Evolutionary conservation across 2,113 vertebrate species (phyloP).

Genomic region (Oenanthe oenanthe): DNA sequence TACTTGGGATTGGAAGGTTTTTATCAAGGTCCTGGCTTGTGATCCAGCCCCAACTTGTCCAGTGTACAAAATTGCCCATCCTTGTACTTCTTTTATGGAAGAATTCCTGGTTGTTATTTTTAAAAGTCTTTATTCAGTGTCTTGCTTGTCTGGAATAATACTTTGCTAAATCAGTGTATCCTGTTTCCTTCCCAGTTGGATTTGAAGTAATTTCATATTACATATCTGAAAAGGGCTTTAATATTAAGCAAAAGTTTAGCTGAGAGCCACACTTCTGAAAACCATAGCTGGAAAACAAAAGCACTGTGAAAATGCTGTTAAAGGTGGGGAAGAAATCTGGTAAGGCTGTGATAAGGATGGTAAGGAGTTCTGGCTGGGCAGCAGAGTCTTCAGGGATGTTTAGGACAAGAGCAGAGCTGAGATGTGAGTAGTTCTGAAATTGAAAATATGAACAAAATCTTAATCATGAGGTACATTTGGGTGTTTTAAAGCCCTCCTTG

Average conservation of each 20-base stretch:
- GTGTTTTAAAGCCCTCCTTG: neutral
- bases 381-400: neutral
- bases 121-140: neutral
- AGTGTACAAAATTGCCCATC: neutral
- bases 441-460: neutral
- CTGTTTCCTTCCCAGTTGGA: neutral
- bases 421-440: neutral
- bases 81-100: neutral
- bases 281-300: neutral
- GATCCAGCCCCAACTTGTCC: neutral
- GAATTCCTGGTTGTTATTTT: neutral
- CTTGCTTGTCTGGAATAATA: neutral
- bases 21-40: neutral
- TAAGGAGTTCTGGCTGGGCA: neutral
- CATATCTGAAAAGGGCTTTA: neutral
- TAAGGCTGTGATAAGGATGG: neutral
- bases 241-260: neutral
- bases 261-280: neutral
- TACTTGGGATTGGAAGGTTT: neutral
- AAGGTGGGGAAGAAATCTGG: neutral
- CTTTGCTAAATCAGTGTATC: neutral
- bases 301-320: neutral
- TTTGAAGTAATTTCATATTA: neutral
- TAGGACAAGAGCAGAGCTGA: neutral
- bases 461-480: neutral